Percentiles rank a stretch among this genome's conserved stretches.
Conservation (phyloP, 2,113 vertebrate genomes). For the Mirza zaza region DNA sequence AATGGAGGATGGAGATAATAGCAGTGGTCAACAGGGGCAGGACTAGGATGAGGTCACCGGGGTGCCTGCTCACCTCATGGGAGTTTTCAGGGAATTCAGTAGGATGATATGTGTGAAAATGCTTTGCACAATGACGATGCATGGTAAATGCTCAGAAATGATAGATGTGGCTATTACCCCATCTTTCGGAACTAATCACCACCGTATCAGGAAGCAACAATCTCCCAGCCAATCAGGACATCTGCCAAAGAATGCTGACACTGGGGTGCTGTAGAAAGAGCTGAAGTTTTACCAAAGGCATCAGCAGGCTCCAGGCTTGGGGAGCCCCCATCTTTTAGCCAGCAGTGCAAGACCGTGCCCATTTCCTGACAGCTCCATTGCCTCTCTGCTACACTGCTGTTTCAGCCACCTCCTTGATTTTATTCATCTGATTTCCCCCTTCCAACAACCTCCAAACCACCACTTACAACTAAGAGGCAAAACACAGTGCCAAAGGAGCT, state of each 20-base stretch:
- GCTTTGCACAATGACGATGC: not conserved
- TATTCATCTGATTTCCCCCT: not conserved
- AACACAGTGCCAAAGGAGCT: not conserved
- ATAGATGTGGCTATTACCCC: not conserved
- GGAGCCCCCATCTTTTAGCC: not conserved
- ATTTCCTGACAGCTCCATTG: not conserved
- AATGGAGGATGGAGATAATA: not conserved
- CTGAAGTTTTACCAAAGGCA: too few relatives aligned
- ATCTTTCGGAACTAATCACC: not conserved
- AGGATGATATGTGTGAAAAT: not conserved
- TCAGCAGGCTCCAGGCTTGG: not conserved
- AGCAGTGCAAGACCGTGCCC: not conserved
- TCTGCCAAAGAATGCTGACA: not conserved
- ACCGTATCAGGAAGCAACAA: not conserved
- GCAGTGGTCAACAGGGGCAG: too few relatives aligned
- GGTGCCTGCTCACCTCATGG: not conserved
- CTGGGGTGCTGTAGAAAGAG: not conserved
- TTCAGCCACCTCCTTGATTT: not conserved
- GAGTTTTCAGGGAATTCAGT: not conserved
- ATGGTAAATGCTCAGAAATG: not conserved
- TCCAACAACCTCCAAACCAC: not conserved
- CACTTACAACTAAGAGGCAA: not conserved
- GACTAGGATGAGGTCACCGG: not conserved
- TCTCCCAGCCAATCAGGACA: not conserved
- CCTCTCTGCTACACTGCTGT: not conserved